phyloP scores from a whole-genome alignment of 2,113 vertebrate genomes.

The Redunca redunca region DNA sequence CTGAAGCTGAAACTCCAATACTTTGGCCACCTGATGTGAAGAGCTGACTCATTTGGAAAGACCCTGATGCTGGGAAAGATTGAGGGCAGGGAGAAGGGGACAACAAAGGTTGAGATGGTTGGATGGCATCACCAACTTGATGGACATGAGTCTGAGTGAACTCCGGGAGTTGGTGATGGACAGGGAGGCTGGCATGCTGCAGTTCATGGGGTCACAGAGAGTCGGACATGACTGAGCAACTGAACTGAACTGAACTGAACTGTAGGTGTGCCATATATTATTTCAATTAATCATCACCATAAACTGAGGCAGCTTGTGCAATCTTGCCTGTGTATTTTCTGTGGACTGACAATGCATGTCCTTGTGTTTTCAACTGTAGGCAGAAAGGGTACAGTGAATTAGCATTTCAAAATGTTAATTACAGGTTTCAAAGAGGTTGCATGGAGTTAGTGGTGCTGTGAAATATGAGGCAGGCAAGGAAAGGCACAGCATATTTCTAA shows the following conservation, averaged over 20 bases:
- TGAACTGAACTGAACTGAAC: not conserved
- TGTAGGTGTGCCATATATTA: not conserved
- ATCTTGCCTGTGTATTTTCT: not conserved
- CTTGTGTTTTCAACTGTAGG: not conserved
- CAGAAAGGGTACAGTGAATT: not conserved
- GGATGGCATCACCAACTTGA: not conserved
- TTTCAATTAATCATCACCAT: not conserved
- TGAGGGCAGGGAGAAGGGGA: not conserved
- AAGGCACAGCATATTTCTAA: not conserved
- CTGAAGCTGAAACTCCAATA: not conserved
- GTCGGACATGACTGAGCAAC: rapidly evolving
- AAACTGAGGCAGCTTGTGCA: not conserved
- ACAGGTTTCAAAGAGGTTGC: not conserved
- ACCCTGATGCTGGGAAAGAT: not conserved
- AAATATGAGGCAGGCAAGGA: not conserved
- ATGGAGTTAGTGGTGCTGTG: not conserved
- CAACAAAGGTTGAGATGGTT: not conserved
- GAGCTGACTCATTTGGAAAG: not conserved
- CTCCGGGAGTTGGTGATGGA: not conserved
- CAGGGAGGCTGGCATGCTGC: not conserved
- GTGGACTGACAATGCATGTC: not conserved
- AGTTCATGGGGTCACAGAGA: not conserved
- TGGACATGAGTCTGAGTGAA: not conserved
- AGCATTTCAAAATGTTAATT: conserved; percentile 18
- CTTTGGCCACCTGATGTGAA: not conserved